Conservation (phyloP, 2,113 vertebrate species). For the Zootoca vivipara region DNA sequence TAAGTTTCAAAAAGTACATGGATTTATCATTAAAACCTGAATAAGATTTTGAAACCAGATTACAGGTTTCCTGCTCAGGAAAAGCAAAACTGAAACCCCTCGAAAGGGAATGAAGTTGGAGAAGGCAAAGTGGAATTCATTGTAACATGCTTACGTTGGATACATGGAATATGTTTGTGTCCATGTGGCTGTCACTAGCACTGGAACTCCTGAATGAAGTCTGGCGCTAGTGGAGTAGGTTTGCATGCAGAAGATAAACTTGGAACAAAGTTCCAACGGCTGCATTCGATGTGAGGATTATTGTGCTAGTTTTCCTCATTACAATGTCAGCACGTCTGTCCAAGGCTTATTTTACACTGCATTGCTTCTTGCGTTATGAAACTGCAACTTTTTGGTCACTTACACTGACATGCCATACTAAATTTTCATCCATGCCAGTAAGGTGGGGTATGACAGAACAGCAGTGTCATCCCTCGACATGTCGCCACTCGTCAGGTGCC, state of each 20-base stretch:
- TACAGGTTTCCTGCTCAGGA: background rate
- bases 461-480: too few species aligned
- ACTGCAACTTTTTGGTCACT: too few species aligned
- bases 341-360: too few species aligned
- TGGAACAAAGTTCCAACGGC: background rate
- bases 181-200: background rate
- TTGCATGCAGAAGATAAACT: background rate
- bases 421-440: too few species aligned
- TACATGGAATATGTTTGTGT: background rate
- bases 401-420: too few species aligned
- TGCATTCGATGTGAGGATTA: too few species aligned
- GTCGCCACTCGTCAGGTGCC: too few species aligned
- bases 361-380: too few species aligned
- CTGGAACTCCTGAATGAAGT: background rate
- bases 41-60: background rate
- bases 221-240: background rate
- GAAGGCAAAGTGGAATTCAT: too few species aligned
- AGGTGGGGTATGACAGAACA: too few species aligned
- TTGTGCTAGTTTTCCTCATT: too few species aligned
- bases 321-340: too few species aligned
- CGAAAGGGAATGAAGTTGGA: background rate
- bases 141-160: background rate
- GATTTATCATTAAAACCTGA: constrained; percentile 15
- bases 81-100: background rate
- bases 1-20: background rate